These are phyloP conservation scores for Gobius niger DNA, from an alignment of 2,113 vertebrate genomes.

Conservation along the genomic window DNA sequence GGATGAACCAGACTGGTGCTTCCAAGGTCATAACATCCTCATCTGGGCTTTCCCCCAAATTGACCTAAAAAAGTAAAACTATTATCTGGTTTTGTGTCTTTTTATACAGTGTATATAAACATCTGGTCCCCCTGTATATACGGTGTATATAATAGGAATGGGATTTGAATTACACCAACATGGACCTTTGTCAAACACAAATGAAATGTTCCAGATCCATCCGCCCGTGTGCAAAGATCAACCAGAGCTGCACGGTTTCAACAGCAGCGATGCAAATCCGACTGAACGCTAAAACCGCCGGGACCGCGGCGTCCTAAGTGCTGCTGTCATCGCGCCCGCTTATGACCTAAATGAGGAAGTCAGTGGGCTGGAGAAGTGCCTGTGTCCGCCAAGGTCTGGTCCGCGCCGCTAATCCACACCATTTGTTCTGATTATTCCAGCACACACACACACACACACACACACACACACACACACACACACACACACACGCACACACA, in stretches of 20 bases:
- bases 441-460: neutral
- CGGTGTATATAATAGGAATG: too few species aligned
- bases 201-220: too few species aligned
- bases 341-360: constrained; percentile 64
- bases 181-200: too few species aligned
- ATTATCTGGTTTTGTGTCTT: too few species aligned
- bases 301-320: constrained; percentile 35
- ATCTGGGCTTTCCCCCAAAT: too few species aligned
- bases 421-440: constrained; percentile 57
- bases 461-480: too few species aligned
- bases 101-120: too few species aligned
- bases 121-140: too few species aligned
- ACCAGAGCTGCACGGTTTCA: neutral
- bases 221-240: neutral
- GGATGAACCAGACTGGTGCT: too few species aligned
- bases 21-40: too few species aligned
- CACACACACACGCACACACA: neutral
- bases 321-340: constrained; percentile 30
- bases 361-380: constrained; percentile 55
- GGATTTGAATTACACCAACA: too few species aligned
- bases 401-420: constrained; percentile 51
- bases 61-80: too few species aligned
- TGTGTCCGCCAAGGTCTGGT: constrained; percentile 41
- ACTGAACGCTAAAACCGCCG: constrained; percentile 5
- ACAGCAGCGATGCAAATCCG: neutral